Evolutionary conservation across 2,113 vertebrate genomes (phyloP).

Genomic region (Anolis sagrei): DNA sequence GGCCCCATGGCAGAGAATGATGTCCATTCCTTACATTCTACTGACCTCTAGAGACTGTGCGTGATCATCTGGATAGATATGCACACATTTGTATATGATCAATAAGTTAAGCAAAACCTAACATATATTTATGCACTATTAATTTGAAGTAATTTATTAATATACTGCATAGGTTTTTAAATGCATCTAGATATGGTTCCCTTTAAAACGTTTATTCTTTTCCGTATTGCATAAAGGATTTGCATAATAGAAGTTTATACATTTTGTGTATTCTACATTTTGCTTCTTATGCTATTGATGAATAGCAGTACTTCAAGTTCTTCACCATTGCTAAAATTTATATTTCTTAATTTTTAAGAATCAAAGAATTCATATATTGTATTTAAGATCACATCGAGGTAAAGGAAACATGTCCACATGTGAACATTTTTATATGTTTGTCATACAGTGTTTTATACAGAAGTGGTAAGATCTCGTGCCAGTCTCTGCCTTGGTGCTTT

Average conservation of each 20-base stretch:
- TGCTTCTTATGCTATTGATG: neutral
- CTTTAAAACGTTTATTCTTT: neutral
- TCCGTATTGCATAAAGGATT: neutral
- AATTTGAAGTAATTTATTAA: neutral
- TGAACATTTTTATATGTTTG: neutral
- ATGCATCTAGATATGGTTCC: neutral
- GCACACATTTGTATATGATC: conserved; percentile 38
- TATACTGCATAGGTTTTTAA: neutral
- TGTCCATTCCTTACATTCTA: conserved; percentile 82
- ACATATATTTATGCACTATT: neutral
- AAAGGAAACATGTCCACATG: neutral
- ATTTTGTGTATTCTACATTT: neutral
- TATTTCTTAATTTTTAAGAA: neutral
- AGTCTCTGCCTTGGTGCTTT: conserved; percentile 39
- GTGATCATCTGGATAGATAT: conserved; percentile 48
- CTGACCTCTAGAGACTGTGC: conserved; percentile 85
- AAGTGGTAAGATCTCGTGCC: conserved; percentile 8
- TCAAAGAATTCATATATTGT: neutral
- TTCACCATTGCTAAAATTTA: neutral
- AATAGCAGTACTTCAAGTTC: neutral
- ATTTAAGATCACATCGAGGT: neutral
- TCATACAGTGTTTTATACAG: neutral
- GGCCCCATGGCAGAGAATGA: conserved; percentile 52
- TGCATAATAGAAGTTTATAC: neutral
- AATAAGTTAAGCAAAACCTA: conserved; percentile 10